Evolutionary conservation across 2,888 invertebrate species (phyloP), one percentile per base, ranked within the genome.

Genomic region (Dexiosoma caninum): DNA sequence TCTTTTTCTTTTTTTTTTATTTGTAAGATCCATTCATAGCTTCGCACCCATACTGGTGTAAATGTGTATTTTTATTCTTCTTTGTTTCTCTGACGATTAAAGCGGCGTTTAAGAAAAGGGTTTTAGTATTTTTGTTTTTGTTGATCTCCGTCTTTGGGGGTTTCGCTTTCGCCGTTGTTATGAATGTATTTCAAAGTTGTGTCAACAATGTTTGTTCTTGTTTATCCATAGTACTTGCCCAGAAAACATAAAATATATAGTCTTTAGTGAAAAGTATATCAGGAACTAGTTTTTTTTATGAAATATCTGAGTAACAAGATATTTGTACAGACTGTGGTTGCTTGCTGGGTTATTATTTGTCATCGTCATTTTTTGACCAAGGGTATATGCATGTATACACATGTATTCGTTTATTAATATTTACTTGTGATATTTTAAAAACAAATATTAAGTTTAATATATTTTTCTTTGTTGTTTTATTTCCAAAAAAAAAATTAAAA

Each of bases 361-460:
- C 21, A 35, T 21, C n/a, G 40, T 8, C 27, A 2, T 44, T n/a
- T 46, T 57, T 10, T 9, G n/a, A 62, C 12, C 19, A 3, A 27
- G 40, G 19, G 4, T 21, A 19, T 44, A 12, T 57, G n/a, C n/a
- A n/a, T n/a, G n/a, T n/a, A n/a, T n/a, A n/a, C n/a, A n/a, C n/a
- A n/a, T n/a, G 16, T 42, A n/a, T 67, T 8, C 2, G 1, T 60
- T 42, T 66, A 32, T 71, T 76, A 70, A 60, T 66, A 60, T 80
- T 76, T 70, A 35, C 75, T 53, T 80, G 80, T 80, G 80, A 80
- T 71, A 59, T 71, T 75, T 79, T 53, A 27, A 16, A 71, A 60
- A 55, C 71, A 66, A 59, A 70, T 75, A 37, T 64, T 70, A 44
- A 70, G 51, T 57, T 55, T 49, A 46, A 44, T 51, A 16, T 35